These are phyloP conservation scores for Acrobasis suavella DNA, from an alignment of 2,888 invertebrate species.

Conservation along the genomic window DNA sequence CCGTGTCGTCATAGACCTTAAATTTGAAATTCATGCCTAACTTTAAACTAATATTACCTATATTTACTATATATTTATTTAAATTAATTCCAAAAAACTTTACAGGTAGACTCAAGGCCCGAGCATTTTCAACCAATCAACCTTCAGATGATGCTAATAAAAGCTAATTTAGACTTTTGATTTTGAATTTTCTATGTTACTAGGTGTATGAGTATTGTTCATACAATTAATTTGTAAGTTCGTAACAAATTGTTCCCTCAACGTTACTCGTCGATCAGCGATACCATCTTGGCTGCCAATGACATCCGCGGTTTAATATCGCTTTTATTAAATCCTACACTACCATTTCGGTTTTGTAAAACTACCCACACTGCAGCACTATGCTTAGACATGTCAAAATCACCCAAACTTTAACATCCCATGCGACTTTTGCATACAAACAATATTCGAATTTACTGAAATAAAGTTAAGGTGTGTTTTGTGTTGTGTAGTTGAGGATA, in stretches of 20 bases:
- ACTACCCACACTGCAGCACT: conserved; percentile 71
- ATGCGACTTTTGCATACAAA: conserved; percentile 18
- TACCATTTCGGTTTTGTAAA: conserved; percentile 76
- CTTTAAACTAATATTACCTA: no score
- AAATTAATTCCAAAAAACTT: no score
- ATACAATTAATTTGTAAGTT: conserved; percentile 6
- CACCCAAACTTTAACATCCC: conserved; percentile 30
- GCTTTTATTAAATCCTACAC: conserved; percentile 72
- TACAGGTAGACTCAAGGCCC: no score
- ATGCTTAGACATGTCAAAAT: conserved; percentile 43
- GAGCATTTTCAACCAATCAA: no score
- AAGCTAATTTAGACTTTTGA: not conserved
- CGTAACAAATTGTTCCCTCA: conserved; percentile 2
- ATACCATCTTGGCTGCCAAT: conserved; percentile 61
- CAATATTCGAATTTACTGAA: conserved; percentile 33
- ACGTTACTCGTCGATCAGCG: conserved; percentile 41
- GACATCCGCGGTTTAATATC: conserved; percentile 70
- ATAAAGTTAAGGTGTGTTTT: conserved; percentile 36
- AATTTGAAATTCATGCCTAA: not conserved
- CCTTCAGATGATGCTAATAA: no score
- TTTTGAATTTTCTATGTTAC: not conserved
- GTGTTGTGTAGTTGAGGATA: conserved; percentile 22
- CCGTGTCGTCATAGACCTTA: no score
- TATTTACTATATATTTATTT: no score
- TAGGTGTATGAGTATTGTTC: not conserved